These are phyloP conservation scores for Lochmaea capreae DNA, from an alignment of 2,888 invertebrate genomes.

Conservation along the genomic window DNA sequence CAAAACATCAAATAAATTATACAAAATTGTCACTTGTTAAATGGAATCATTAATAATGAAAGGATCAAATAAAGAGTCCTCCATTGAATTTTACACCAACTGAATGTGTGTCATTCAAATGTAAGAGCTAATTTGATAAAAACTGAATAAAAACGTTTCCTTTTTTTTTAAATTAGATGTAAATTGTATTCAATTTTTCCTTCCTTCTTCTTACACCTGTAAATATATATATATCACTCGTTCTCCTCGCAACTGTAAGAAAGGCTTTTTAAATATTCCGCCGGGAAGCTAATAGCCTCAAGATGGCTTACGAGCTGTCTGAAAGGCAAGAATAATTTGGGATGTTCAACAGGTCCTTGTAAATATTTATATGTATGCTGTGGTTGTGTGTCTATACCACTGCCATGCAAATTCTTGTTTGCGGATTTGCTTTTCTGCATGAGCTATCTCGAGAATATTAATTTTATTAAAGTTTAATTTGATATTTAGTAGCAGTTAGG, in stretches of 20 bases:
- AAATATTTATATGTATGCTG: conserved; percentile 23
- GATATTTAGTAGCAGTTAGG: neutral
- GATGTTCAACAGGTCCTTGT: conserved; percentile 30
- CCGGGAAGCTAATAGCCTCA: conserved; percentile 11
- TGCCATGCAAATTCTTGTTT: conserved; percentile 23
- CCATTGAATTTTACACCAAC: too few relatives aligned
- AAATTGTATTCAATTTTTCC: too few relatives aligned
- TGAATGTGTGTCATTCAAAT: too few relatives aligned
- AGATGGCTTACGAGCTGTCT: conserved; percentile 25
- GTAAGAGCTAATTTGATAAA: too few relatives aligned
- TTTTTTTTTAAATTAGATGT: too few relatives aligned
- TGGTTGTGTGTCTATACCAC: neutral
- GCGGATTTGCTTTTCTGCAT: neutral
- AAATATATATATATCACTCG: neutral
- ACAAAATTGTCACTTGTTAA: too few relatives aligned
- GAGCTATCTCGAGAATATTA: conserved; percentile 24
- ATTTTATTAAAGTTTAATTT: neutral
- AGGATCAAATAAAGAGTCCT: too few relatives aligned
- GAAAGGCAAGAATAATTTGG: conserved; percentile 17
- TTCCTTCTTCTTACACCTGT: too few relatives aligned
- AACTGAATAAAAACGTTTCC: too few relatives aligned
- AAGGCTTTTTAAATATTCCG: conserved; percentile 23
- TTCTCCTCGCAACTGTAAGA: neutral
- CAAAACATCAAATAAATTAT: too few relatives aligned
- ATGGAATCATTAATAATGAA: too few relatives aligned